Evolutionary conservation across 2,113 vertebrate species (phyloP).

Genomic region (Vidua chalybeata): DNA sequence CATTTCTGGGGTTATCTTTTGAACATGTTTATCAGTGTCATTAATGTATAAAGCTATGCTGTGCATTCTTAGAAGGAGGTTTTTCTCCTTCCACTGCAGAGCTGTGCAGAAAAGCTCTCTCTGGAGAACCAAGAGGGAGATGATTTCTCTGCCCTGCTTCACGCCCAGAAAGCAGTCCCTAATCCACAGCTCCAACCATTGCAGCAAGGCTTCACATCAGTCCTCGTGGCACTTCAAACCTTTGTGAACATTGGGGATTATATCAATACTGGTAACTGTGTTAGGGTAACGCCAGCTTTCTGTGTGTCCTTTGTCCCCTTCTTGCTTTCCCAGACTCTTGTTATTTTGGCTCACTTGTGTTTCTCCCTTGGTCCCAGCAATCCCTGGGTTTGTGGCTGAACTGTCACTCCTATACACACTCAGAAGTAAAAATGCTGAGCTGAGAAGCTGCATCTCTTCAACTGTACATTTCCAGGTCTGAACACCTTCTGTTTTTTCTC

Average conservation of each 20-base stretch:
- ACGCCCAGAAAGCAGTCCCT: neutral
- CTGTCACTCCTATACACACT: neutral
- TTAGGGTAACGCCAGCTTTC: neutral
- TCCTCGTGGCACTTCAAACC: neutral
- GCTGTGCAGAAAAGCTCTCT: neutral
- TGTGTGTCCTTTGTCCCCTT: neutral
- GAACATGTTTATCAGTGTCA: neutral
- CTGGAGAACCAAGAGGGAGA: neutral
- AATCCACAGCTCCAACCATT: neutral
- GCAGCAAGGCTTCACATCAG: neutral
- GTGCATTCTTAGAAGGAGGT: neutral
- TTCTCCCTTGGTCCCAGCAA: neutral
- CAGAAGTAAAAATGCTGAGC: neutral
- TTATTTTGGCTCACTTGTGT: neutral
- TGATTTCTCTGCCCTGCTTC: neutral
- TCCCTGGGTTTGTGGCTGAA: neutral
- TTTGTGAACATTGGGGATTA: neutral
- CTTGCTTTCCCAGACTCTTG: neutral
- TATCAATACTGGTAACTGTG: neutral
- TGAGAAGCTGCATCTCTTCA: neutral
- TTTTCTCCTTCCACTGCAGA: neutral
- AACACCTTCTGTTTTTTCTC: neutral
- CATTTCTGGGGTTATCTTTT: neutral
- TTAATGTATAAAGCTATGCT: neutral
- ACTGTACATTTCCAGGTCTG: neutral